Base-by-base conservation (phyloP, 2,888 invertebrate species). In the Morpho deidamia region DNA sequence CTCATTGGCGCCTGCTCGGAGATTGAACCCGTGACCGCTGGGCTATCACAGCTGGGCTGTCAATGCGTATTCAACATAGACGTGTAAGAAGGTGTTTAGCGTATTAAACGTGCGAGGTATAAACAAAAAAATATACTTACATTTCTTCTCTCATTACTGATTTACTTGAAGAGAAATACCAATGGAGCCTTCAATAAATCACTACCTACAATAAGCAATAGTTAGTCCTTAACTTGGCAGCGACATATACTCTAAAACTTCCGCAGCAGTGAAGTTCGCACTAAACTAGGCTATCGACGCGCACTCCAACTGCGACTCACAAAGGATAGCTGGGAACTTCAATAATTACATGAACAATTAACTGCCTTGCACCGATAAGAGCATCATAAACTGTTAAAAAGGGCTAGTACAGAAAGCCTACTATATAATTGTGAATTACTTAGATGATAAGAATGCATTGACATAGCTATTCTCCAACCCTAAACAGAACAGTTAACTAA, bases 271-370 rank as follows among this genome's bases (percentile, higher is more conserved):
- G 35, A 73, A 79, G 72, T 77, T 74, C 56, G 60, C 62, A 64
- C 62, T 66, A 71, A 83, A 83, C 78, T 83, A 76, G 81, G 82
- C 75, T 83, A 84, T 84, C 79, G 78, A 67, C 70, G 71, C 72
- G 75, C 78, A 77, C 72, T 71, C 72, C 70, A 72, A 71, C 76
- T 72, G 74, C 70, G 51, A 42, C 55, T 67, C 65, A 78, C 80
- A 77, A 81, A 78, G 82, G 83, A 75, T 77, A 74, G 78, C 73
- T 69, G 67, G 71, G 73, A 82, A 84, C 77, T 84, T 81, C 76
- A 74, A 78, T 85, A 86, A 86, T 84, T 82, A 85, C 83, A 83
- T 83, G 83, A 85, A 85, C 86, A 84, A 86, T 86, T 83, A 82
- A 85, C 76, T 78, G 76, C 76, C 55, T 56, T 57, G 58, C 51